A percentile compares a stretch with the other conserved stretches of the same genome.
phyloP scores from a whole-genome alignment of 2,797 vertebrate genomes.

The Myiotriccus ornatus region DNA sequence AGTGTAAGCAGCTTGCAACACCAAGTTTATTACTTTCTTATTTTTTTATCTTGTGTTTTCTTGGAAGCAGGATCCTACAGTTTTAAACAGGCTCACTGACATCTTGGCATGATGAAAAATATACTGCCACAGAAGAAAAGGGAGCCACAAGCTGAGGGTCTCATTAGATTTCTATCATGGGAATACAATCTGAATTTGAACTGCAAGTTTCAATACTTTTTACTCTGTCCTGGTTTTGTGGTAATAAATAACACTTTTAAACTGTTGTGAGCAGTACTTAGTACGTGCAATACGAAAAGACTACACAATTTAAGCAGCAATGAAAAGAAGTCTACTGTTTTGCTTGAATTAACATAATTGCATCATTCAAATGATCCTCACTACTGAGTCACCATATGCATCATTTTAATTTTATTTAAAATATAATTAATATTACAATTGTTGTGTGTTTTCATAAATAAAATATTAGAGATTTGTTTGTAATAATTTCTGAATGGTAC shows the following conservation, averaged over 20 bases:
- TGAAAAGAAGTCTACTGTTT: neutral
- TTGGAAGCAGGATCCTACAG: neutral
- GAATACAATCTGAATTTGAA: neutral
- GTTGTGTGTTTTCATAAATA: neutral
- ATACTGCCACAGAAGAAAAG: neutral
- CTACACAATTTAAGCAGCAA: neutral
- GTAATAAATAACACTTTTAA: neutral
- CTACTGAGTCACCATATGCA: neutral
- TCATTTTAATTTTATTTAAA: slow-evolving; percentile 1
- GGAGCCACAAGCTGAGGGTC: neutral
- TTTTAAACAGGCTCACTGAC: neutral
- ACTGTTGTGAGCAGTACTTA: neutral
- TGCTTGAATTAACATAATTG: neutral
- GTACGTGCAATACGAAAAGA: neutral
- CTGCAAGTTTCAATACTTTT: neutral
- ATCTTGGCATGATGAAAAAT: neutral
- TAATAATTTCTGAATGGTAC: slow-evolving; percentile 31
- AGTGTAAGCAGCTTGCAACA: neutral
- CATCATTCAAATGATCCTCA: neutral
- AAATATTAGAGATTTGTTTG: neutral
- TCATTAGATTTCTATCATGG: neutral
- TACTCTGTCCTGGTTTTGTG: neutral
- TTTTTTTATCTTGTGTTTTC: neutral
- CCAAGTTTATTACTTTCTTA: neutral
- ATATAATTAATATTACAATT: neutral